These are phyloP conservation scores for Drosophila gaucha DNA, from an alignment of 2,888 invertebrate species.

Conservation along the genomic window DNA sequence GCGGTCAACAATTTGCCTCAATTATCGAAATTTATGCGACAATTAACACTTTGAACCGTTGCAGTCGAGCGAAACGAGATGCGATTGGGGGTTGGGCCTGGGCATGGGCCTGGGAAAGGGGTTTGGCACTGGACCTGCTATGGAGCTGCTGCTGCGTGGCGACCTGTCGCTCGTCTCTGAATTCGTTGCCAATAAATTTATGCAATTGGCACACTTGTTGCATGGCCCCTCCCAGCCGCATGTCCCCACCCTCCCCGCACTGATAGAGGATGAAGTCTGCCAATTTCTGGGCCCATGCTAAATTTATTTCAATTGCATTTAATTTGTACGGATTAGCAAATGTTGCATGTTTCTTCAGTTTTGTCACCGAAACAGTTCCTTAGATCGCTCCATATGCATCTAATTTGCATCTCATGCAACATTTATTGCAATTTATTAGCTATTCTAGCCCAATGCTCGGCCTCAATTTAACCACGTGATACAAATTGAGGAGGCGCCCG, in stretches of 20 bases:
- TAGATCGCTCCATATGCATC: slow-evolving; percentile 18
- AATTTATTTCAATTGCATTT: slow-evolving; percentile 79
- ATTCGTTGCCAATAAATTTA: slow-evolving; percentile 77
- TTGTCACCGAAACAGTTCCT: slow-evolving; percentile 27
- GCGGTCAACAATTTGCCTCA: slow-evolving; percentile 45
- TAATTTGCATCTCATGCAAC: slow-evolving; percentile 53
- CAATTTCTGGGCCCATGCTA: slow-evolving; percentile 64
- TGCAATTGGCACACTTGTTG: slow-evolving; percentile 77
- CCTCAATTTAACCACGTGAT: slow-evolving; percentile 57
- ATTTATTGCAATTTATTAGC: slow-evolving; percentile 73
- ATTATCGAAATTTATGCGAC: slow-evolving; percentile 73
- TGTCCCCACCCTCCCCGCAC: background rate
- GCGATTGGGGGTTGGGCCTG: slow-evolving; percentile 4
- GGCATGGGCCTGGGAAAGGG: background rate
- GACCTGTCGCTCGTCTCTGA: slow-evolving; percentile 39
- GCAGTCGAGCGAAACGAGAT: slow-evolving; percentile 36
- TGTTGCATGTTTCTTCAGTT: slow-evolving; percentile 15
- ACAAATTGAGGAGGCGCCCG: background rate
- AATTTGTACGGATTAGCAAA: slow-evolving; percentile 73
- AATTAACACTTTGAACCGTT: slow-evolving; percentile 76
- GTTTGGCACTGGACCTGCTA: slow-evolving; percentile 1
- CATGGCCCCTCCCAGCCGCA: slow-evolving; percentile 33
- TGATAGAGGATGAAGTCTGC: slow-evolving; percentile 26
- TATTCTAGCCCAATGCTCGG: slow-evolving; percentile 45
- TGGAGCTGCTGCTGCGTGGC: slow-evolving; percentile 12